Base-by-base conservation (phyloP, 2,888 invertebrate genomes). In the Cryptosula pallasiana region DNA sequence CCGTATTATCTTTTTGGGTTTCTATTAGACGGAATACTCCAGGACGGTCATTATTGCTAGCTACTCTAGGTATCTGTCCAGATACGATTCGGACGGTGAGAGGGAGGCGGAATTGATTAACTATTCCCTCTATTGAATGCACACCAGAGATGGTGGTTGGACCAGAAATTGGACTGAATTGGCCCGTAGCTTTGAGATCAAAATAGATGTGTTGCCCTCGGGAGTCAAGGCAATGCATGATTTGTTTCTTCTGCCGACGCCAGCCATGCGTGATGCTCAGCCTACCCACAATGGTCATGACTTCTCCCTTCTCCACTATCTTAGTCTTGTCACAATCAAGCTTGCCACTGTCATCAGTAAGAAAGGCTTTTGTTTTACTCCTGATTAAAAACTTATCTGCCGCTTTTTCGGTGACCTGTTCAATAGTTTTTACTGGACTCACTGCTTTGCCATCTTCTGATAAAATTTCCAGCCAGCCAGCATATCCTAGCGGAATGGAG, bases 371-470 rank as follows among this genome's bases (percentile, higher is more conserved):
- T n/a, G 79, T 77, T 72, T 79, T 79, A 73, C 80, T 92, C 76
- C 93, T 88, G 3, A 93, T 92, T 75, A 94, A 86, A 79, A 92
- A 92, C 1, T 81, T 81, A 71, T 84, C 84, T 25, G 87, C 86
- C 73, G 82, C 85, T 54, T 80, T 77, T 73, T 81, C 79, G 1
- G 92, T 90, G 76, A 96, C 86, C 85, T 95, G 94, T 75, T 89
- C 87, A 0, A 95, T 94, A 75, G 91, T 92, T 83, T 94, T 93
- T 80, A 95, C 92, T 79, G 94, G 93, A 75, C 93, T 88, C 9
- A 94, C 93, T 32, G 94, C 92, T 78, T 93, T 88, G 0, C 95
- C 95, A 85, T 96, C 95, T 86, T 96, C 95, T 81, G 94, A 95
- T 36, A 96, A 87, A 71, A 96, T 88, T 85, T 96, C 95, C 84